These are phyloP conservation scores for Tanypteryx hageni DNA, from an alignment of 2,888 invertebrate species.

Conservation along the genomic window DNA sequence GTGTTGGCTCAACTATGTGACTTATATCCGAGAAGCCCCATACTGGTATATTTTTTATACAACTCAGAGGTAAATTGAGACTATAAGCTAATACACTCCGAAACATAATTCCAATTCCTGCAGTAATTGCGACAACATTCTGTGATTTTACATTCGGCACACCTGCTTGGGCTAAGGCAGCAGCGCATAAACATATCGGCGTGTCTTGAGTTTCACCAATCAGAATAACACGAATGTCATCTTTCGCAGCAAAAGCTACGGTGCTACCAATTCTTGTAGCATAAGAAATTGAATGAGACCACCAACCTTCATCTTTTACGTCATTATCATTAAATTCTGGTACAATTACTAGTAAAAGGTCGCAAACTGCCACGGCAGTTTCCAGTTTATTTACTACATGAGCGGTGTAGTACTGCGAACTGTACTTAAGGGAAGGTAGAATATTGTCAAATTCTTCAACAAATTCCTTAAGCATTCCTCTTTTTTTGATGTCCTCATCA, in stretches of 20 bases:
- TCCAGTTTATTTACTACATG: not conserved
- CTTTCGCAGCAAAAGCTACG: not conserved
- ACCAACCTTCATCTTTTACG: not conserved
- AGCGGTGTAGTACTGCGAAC: not conserved
- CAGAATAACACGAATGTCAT: not conserved
- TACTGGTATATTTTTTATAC: not conserved
- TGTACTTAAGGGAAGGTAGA: not conserved
- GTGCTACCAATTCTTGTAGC: not conserved
- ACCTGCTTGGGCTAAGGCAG: not conserved
- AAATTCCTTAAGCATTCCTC: not conserved
- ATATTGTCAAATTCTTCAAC: slow-evolving; percentile 17
- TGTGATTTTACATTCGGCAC: not conserved
- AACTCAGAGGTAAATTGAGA: not conserved
- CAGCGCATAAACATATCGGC: slow-evolving; percentile 20
- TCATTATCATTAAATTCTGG: not conserved
- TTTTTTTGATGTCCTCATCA: slow-evolving; percentile 1
- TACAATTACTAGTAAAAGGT: not conserved
- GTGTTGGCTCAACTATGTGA: not conserved
- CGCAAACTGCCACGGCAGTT: not conserved
- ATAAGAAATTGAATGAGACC: not conserved
- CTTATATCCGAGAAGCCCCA: not conserved
- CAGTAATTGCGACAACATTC: not conserved
- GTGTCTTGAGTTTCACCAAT: not conserved
- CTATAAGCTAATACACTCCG: not conserved
- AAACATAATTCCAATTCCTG: not conserved